Conservation (phyloP, 2,888 invertebrate species). For the Drosophila diplacantha region DNA sequence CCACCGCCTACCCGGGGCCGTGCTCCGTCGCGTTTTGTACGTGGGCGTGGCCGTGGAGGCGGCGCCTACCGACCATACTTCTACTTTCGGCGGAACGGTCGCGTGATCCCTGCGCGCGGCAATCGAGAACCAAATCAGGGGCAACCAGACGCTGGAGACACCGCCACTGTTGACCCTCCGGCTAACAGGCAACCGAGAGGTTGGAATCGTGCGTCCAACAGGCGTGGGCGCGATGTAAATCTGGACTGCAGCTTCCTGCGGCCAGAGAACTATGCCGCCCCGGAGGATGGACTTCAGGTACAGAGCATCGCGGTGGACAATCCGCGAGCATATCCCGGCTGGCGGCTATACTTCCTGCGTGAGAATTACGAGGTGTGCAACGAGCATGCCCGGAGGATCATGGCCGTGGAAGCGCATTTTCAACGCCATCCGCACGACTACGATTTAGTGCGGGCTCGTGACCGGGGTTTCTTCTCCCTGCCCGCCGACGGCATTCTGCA, state of each 20-base stretch:
- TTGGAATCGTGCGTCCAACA: constrained; percentile 41
- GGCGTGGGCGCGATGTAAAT: constrained; percentile 16
- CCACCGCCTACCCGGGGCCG: constrained; percentile 40
- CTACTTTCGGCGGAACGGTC: constrained; percentile 72
- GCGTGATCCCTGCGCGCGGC: constrained; percentile 66
- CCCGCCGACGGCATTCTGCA: constrained; percentile 80
- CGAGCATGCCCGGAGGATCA: constrained; percentile 78
- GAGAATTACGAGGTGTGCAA: constrained; percentile 80
- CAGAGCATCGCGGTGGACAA: constrained; percentile 62
- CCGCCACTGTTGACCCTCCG: not conserved
- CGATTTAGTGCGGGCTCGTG: constrained; percentile 41
- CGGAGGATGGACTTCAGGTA: constrained; percentile 58
- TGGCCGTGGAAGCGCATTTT: constrained; percentile 80
- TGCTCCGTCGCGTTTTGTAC: constrained; percentile 58
- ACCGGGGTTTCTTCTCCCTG: constrained; percentile 74
- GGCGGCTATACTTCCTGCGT: constrained; percentile 88
- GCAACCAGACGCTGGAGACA: not conserved
- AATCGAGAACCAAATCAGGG: constrained; percentile 10
- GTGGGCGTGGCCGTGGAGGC: constrained; percentile 66
- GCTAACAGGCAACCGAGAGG: constrained; percentile 42
- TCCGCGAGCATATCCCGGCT: constrained; percentile 81
- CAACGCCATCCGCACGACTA: constrained; percentile 59
- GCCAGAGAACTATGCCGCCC: constrained; percentile 65
- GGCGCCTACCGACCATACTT: constrained; percentile 68
- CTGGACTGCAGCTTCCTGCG: constrained; percentile 64